A percentile compares a stretch with the other conserved stretches of the same genome.
Evolutionary conservation across 2,888 invertebrate genomes (phyloP).

Genomic region (Tryphoninae sp.): DNA sequence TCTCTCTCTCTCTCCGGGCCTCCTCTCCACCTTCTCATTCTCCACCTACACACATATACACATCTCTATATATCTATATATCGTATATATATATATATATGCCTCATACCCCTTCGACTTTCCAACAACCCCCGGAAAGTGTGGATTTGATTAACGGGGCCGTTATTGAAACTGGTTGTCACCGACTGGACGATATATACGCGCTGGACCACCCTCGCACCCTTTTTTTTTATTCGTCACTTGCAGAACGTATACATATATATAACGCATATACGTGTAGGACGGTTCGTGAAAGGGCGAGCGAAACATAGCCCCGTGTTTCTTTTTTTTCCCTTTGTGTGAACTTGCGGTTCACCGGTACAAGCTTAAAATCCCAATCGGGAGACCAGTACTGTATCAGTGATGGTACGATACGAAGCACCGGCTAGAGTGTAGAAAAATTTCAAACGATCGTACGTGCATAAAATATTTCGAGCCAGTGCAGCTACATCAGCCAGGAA

Average conservation of each 20-base stretch:
- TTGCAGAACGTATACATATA: neutral
- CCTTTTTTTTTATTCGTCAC: constrained; percentile 16
- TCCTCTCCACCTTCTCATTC: constrained; percentile 41
- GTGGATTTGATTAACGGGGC: constrained; percentile 75
- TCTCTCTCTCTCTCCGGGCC: constrained; percentile 42
- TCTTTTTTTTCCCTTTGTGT: neutral
- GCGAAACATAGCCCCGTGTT: constrained; percentile 2
- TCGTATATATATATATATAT: constrained; percentile 28
- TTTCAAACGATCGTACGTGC: neutral
- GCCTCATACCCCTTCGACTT: constrained; percentile 41
- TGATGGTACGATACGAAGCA: neutral
- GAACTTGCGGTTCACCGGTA: constrained; percentile 14
- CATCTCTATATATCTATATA: constrained; percentile 11
- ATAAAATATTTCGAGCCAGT: too few species aligned
- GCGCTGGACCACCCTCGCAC: constrained; percentile 6
- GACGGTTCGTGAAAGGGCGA: neutral
- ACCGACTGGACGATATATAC: constrained; percentile 50
- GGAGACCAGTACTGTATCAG: neutral
- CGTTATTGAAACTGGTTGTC: constrained; percentile 76
- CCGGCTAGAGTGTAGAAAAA: neutral
- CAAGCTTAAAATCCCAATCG: constrained; percentile 9
- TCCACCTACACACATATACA: constrained; percentile 1
- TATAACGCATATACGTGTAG: neutral
- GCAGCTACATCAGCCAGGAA: too few species aligned
- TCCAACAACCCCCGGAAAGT: constrained; percentile 65